These are phyloP conservation scores for Allobates femoralis DNA, from an alignment of 2,797 vertebrate genomes.

Conservation along the genomic window DNA sequence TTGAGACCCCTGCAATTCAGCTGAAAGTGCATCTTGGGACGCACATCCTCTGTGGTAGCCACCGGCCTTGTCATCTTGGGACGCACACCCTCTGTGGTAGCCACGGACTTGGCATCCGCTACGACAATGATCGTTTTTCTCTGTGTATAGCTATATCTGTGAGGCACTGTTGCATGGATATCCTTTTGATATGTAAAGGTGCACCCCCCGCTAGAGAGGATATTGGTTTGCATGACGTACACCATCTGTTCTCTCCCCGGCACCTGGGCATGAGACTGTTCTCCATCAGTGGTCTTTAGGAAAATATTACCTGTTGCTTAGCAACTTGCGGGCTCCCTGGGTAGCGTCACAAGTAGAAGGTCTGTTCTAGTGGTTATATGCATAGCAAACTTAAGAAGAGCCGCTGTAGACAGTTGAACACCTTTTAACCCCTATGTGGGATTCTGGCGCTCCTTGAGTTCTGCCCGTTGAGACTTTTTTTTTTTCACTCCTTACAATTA, in stretches of 20 bases:
- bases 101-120: too few species aligned
- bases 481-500: not conserved
- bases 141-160: too few species aligned
- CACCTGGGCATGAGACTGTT: not conserved
- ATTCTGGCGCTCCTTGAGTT: not conserved
- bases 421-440: constrained; percentile 15
- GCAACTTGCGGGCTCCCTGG: constrained; percentile 2
- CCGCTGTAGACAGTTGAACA: not conserved
- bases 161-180: too few species aligned
- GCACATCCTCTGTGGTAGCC: too few species aligned
- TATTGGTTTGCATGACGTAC: not conserved
- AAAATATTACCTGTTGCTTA: constrained; percentile 18
- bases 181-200: not conserved
- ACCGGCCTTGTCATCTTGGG: too few species aligned
- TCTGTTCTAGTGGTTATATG: not conserved
- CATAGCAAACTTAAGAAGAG: not conserved
- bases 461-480: not conserved
- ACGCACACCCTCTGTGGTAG: too few species aligned
- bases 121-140: too few species aligned
- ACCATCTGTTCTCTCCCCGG: not conserved
- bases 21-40: too few species aligned
- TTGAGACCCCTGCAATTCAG: too few species aligned
- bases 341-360: not conserved
- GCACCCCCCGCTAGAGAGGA: not conserved
- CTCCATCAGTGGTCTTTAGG: not conserved